phyloP scores from a whole-genome alignment of 2,797 vertebrate genomes.

The Sternarchorhynchus goeldii region DNA sequence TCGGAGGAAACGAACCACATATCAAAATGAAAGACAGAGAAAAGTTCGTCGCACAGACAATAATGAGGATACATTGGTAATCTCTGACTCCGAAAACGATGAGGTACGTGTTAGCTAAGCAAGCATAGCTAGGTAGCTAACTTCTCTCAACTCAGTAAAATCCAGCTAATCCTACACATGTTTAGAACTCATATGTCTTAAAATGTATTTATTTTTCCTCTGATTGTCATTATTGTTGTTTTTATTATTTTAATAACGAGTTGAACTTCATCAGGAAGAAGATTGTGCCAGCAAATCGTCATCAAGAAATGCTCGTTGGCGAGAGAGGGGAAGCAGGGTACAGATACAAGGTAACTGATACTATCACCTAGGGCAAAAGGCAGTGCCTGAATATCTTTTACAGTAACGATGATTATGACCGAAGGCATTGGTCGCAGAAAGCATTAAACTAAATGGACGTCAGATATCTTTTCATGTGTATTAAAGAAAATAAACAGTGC shows the following conservation, averaged over 20 bases:
- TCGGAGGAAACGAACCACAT: conserved; percentile 61
- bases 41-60: conserved; percentile 46
- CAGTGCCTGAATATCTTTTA: not conserved
- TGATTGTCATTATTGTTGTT: not conserved
- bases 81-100: conserved; percentile 57
- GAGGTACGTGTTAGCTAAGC: conserved; percentile 29
- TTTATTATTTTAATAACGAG: not conserved
- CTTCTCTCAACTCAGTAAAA: not conserved
- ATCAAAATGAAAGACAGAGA: conserved; percentile 41
- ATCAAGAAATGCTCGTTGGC: conserved; percentile 42
- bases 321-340: conserved; percentile 50
- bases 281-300: conserved; percentile 17
- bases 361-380: not conserved
- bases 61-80: conserved; percentile 38
- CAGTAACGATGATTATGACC: not conserved
- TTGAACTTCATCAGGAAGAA: conserved; percentile 60
- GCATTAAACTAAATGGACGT: too few species aligned
- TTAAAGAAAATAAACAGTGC: too few species aligned
- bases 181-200: too few species aligned
- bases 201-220: not conserved
- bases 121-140: not conserved
- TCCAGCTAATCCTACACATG: too few species aligned
- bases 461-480: too few species aligned
- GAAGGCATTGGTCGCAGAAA: not conserved
- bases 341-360: conserved; percentile 61